Evolutionary conservation across 2,797 vertebrate species (phyloP), one percentile per base, ranked within the genome.

Genomic region (Alfaro cultratus): DNA sequence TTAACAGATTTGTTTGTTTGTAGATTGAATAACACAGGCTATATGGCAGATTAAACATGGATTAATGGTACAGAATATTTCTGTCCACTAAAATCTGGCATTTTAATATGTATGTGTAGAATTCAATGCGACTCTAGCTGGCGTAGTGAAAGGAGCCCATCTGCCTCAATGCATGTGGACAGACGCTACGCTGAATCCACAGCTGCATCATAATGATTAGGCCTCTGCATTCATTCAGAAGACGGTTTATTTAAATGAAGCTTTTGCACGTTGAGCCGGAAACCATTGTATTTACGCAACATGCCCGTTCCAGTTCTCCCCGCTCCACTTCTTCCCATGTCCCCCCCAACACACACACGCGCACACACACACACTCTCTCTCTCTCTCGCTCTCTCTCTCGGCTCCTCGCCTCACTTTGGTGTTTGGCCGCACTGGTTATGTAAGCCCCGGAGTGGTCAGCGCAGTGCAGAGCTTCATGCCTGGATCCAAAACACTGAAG

Each of bases 391-490:
- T 46, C 45, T 49, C 21, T 67, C 68, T 57, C 64, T 71, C 51
- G 36, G 31, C 60, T 4, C 70, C 29, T 74, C 18, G 4, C 75
- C 76, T 83, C 75, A 68, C 72, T 85, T 74, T 76, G 84, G 73
- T 43, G 10, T 41, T 73, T 49, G 21, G 34, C 34, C 3, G 3
- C 16, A 81, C 87, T 89, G 73, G 76, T 94, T 94, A 91, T 6
- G 88, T 91, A 93, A 91, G 91, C 51, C 74, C 55, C 51, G 6
- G 29, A 53, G 70, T 16, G 76, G 85, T 80, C 86, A 68, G 64
- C 64, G 36, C 62, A 39, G 62, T 67, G 62, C 34, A 29, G 57
- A 0, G 79, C 53, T 80, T 80, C 46, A 83, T 51, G 88, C 86
- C 81, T 87, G 87, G 86, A 85, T 78, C 5, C 60, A 55, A 81